Conservation (phyloP, 2,888 invertebrate genomes). For the Chrysina gloriosa region DNA sequence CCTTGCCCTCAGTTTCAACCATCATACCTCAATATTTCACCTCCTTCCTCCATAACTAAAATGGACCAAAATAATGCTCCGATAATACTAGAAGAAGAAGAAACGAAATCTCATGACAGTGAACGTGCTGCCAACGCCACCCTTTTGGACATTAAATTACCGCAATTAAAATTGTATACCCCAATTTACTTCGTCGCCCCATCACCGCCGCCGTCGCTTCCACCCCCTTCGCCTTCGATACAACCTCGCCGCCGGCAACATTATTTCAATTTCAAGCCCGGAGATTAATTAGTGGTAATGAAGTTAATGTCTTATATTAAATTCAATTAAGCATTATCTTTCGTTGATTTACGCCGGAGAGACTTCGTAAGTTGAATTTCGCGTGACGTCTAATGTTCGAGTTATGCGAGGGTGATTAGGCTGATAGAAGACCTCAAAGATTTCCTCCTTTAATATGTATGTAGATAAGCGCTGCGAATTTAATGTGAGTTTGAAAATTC, state of each 20-base stretch:
- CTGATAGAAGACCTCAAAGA: no score
- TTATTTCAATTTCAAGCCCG: slow-evolving; percentile 16
- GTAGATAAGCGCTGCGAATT: no score
- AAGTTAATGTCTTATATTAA: slow-evolving; percentile 26
- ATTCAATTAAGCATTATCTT: slow-evolving; percentile 18
- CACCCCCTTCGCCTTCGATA: not conserved
- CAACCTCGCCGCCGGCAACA: not conserved
- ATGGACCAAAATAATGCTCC: no score
- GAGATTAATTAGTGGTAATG: slow-evolving; percentile 25
- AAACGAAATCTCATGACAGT: no score
- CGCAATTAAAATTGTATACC: slow-evolving; percentile 19
- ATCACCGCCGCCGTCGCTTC: not conserved
- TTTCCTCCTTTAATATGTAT: no score
- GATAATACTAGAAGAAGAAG: no score
- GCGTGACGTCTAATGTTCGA: not conserved
- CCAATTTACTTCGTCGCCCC: not conserved
- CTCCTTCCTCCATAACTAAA: no score
- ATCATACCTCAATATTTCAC: no score
- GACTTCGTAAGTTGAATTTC: not conserved
- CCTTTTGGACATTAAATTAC: not conserved
- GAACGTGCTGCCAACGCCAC: no score
- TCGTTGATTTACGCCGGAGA: slow-evolving; percentile 7
- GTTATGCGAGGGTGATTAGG: no score
- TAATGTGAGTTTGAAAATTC: no score
- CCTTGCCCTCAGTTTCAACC: no score